These are phyloP conservation scores for Hemithea aestivaria DNA, from an alignment of 2,888 invertebrate genomes.

Conservation along the genomic window DNA sequence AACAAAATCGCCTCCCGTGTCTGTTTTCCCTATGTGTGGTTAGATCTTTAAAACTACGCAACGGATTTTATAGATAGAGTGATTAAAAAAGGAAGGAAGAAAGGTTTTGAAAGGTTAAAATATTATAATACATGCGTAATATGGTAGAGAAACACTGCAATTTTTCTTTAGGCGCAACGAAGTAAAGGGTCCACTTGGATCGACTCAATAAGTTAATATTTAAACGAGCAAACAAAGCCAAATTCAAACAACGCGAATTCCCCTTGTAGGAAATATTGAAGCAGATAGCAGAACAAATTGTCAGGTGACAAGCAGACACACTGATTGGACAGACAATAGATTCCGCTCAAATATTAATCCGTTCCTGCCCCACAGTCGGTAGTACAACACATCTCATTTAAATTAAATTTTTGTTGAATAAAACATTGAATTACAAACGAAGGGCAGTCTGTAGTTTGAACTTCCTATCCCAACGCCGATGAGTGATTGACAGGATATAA, in stretches of 20 bases:
- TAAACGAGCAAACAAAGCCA: neutral
- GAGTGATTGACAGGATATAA: constrained; percentile 15
- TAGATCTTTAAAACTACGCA: too few species aligned
- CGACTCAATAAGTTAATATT: too few species aligned
- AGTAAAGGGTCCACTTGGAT: too few species aligned
- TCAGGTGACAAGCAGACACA: constrained; percentile 11
- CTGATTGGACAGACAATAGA: constrained; percentile 22
- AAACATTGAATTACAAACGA: constrained; percentile 25
- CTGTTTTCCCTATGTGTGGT: too few species aligned
- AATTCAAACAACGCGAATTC: constrained; percentile 13
- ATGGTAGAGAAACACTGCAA: too few species aligned
- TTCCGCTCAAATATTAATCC: constrained; percentile 25
- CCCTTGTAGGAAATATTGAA: too few species aligned
- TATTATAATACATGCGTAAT: too few species aligned
- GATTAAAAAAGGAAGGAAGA: too few species aligned
- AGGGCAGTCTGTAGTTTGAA: constrained; percentile 13
- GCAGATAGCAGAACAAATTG: constrained; percentile 8
- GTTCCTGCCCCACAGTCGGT: constrained; percentile 12
- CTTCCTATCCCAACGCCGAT: constrained; percentile 10
- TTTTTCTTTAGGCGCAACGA: too few species aligned
- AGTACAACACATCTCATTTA: constrained; percentile 24
- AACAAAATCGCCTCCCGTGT: too few species aligned
- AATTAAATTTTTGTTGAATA: constrained; percentile 28
- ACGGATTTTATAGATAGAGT: too few species aligned
- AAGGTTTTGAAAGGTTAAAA: too few species aligned